Percentiles rank a stretch among this genome's conserved stretches.
Conservation (phyloP, 1,140 invertebrate genomes). For the Gerris buenoi region DNA sequence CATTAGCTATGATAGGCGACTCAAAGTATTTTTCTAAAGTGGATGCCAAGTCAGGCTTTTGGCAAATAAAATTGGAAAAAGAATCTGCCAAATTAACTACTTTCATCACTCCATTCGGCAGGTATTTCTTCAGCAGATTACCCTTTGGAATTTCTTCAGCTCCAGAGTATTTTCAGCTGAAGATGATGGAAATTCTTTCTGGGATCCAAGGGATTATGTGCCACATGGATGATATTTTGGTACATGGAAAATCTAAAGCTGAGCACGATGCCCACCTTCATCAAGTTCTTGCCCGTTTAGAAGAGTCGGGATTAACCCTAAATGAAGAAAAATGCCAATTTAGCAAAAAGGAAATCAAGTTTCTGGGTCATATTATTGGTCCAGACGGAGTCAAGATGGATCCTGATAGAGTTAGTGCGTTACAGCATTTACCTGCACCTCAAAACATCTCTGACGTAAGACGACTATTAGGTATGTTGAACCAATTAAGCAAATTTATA, state of each 20-base stretch:
- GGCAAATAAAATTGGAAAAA: constrained; percentile 27
- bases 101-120: constrained; percentile 26
- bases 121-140: constrained; percentile 24
- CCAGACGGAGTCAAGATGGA: constrained; percentile 24
- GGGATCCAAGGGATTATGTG: constrained; percentile 19
- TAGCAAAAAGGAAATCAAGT: constrained; percentile 20
- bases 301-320: constrained; percentile 21
- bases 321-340: constrained; percentile 24
- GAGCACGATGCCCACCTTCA: constrained; percentile 21
- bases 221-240: constrained; percentile 25
- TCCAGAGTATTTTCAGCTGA: constrained; percentile 22
- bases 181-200: constrained; percentile 17
- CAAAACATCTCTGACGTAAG: constrained; percentile 26
- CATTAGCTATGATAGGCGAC: constrained; percentile 16
- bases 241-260: constrained; percentile 13
- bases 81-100: constrained; percentile 24
- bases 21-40: constrained; percentile 17
- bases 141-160: constrained; percentile 24
- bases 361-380: constrained; percentile 28
- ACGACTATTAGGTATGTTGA: constrained; percentile 31
- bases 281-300: constrained; percentile 15
- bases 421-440: constrained; percentile 25
- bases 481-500: constrained; percentile 30
- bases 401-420: constrained; percentile 25
- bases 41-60: constrained; percentile 29